Conservation (phyloP, 2,113 vertebrate genomes). For the Nibea albiflora region DNA sequence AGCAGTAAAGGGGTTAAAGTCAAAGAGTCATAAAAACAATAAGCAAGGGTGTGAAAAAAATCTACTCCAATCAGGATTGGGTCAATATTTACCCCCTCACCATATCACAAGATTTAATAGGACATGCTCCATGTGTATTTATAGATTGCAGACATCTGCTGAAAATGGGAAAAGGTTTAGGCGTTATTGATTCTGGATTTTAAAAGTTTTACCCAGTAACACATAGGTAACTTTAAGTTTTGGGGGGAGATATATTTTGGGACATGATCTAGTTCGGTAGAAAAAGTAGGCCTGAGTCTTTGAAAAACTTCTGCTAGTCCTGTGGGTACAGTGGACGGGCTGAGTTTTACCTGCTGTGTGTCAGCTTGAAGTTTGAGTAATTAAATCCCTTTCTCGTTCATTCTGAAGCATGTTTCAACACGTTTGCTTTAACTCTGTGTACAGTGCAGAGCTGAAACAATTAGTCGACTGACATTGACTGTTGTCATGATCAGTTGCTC, state of each 20-base stretch:
- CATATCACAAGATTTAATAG: constrained; percentile 81
- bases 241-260: constrained; percentile 45
- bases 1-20: constrained; percentile 84
- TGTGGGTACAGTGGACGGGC: constrained; percentile 55
- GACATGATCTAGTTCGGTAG: constrained; percentile 71
- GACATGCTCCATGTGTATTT: constrained; percentile 83
- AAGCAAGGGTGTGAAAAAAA: constrained; percentile 79
- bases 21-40: constrained; percentile 82
- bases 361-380: constrained; percentile 41
- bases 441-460: not conserved
- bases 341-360: constrained; percentile 35
- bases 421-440: not conserved
- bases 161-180: constrained; percentile 70
- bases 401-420: not conserved
- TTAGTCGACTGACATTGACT: not conserved
- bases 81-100: constrained; percentile 78
- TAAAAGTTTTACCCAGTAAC: constrained; percentile 67
- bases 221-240: constrained; percentile 71
- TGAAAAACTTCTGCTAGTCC: constrained; percentile 39
- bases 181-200: constrained; percentile 69
- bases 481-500: not conserved
- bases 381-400: constrained; percentile 10
- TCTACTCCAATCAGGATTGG: constrained; percentile 75
- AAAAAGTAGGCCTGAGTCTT: constrained; percentile 72
- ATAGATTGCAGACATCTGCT: constrained; percentile 78